Evolutionary conservation across 2,888 invertebrate species (phyloP).

Genomic region (Parnassius apollo): DNA sequence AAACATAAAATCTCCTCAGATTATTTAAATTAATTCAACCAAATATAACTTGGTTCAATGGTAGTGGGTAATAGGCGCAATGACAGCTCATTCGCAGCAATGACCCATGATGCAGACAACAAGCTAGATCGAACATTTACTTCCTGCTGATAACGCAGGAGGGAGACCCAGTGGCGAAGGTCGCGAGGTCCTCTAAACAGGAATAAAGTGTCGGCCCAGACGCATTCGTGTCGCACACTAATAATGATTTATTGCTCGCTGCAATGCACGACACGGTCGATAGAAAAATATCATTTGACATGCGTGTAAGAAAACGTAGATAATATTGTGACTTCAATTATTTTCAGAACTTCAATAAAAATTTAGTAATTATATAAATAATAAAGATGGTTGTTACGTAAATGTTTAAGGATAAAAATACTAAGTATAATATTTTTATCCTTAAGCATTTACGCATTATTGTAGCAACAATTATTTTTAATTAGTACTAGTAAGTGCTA

Average conservation of each 20-base stretch:
- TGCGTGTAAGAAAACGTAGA: background rate
- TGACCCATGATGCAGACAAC: constrained; percentile 9
- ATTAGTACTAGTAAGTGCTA: no score
- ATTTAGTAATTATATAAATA: no score
- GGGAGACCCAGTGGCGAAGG: constrained; percentile 61
- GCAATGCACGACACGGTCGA: constrained; percentile 41
- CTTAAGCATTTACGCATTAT: no score
- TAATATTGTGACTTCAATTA: no score
- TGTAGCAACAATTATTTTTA: no score
- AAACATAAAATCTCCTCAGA: no score
- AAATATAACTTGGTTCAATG: no score
- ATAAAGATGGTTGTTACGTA: no score
- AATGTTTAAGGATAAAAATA: no score
- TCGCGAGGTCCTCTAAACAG: constrained; percentile 57
- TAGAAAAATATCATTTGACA: constrained; percentile 3
- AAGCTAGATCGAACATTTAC: constrained; percentile 47
- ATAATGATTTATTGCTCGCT: constrained; percentile 71
- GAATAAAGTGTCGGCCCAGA: constrained; percentile 57
- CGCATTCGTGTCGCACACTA: constrained; percentile 60
- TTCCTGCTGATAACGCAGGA: constrained; percentile 58
- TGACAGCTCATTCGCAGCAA: constrained; percentile 4
- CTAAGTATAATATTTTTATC: no score
- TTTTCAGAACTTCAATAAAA: no score
- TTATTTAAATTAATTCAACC: no score
- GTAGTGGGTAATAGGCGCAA: constrained; percentile 10